A percentile compares a stretch with the other conserved stretches of the same genome.
Evolutionary conservation across 2,888 invertebrate genomes (phyloP).

Genomic region (Frankliniella fusca): DNA sequence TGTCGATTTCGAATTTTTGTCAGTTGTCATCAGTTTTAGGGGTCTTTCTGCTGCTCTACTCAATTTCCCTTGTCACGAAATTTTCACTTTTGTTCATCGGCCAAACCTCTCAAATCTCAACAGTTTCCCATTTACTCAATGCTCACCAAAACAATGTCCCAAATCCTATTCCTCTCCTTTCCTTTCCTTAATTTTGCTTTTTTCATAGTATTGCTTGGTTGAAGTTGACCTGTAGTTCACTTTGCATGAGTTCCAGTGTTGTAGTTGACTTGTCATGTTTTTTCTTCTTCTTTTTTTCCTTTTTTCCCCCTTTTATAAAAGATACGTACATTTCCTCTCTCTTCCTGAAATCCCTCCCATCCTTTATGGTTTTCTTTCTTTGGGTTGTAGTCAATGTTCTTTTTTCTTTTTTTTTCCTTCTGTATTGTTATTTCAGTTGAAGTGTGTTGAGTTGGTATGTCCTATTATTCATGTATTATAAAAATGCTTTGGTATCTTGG

Average conservation of each 20-base stretch:
- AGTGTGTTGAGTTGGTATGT: not conserved
- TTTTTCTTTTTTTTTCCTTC: not conserved
- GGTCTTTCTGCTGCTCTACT: not conserved
- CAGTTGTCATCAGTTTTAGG: not conserved
- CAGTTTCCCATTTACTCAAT: not conserved
- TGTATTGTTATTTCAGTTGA: not conserved
- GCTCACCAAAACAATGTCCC: not conserved
- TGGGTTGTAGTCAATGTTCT: constrained; percentile 19
- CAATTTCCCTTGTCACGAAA: not conserved
- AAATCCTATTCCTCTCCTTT: not conserved
- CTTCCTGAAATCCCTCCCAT: too few relatives aligned
- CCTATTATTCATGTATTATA: constrained; percentile 3
- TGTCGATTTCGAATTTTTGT: not conserved
- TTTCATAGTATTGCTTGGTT: not conserved
- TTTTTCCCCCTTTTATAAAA: constrained; percentile 29
- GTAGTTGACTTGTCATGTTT: constrained; percentile 29
- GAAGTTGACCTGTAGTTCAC: not conserved
- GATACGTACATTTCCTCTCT: too few relatives aligned
- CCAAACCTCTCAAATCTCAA: constrained; percentile 7
- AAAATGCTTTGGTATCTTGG: constrained; percentile 31
- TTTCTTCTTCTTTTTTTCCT: constrained; percentile 31
- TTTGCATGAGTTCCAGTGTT: not conserved
- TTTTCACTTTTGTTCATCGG: not conserved
- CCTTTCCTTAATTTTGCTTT: constrained; percentile 28
- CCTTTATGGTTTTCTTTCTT: not conserved